Percentiles rank a stretch among this genome's conserved stretches.
Conservation (phyloP, 2,888 invertebrate genomes). For the Cerastis leucographa region DNA sequence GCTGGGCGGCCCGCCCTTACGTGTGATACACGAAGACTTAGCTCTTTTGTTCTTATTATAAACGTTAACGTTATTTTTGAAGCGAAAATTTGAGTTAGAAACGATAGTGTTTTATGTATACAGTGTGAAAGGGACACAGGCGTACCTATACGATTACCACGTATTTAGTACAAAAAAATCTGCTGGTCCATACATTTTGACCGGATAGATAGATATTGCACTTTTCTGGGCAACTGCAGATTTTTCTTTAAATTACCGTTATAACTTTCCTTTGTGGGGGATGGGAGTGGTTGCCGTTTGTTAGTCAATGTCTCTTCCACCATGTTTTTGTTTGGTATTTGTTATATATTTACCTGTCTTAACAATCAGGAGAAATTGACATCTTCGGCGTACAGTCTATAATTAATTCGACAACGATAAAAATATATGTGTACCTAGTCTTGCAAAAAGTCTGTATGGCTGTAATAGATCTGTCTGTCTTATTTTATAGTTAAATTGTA, state of each 20-base stretch:
- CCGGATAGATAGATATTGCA: too few relatives aligned
- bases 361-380: not conserved
- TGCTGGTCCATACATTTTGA: too few relatives aligned
- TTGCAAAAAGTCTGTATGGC: not conserved
- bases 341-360: too few relatives aligned
- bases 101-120: not conserved
- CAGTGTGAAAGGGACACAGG: too few relatives aligned
- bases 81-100: not conserved
- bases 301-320: too few relatives aligned
- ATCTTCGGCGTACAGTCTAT: not conserved
- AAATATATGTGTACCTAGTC: not conserved
- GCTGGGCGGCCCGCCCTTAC: constrained; percentile 85
- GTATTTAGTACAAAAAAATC: too few relatives aligned
- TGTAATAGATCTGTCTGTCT: not conserved
- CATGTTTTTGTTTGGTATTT: too few relatives aligned
- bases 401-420: not conserved
- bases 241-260: too few relatives aligned
- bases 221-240: too few relatives aligned
- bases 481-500: not conserved
- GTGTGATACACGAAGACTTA: constrained; percentile 6
- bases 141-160: too few relatives aligned
- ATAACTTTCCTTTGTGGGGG: too few relatives aligned
- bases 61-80: not conserved
- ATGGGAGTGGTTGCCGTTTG: too few relatives aligned
- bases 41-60: constrained; percentile 23